Evolutionary conservation across 2,113 vertebrate genomes (phyloP), one percentile per base, ranked within the genome.

Genomic region (Natator depressus): DNA sequence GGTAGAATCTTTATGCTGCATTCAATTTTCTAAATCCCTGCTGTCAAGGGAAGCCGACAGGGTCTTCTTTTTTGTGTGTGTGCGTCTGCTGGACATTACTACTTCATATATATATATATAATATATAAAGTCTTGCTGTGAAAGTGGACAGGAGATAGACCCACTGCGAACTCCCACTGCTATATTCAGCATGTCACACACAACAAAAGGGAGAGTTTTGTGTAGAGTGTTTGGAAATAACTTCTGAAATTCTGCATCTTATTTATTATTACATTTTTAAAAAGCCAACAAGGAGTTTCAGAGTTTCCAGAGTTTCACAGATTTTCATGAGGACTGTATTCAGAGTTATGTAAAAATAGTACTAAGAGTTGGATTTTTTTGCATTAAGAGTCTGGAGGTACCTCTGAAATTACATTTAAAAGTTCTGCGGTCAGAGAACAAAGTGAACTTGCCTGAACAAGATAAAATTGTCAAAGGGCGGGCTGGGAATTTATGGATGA

Each of bases 181-280:
- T 82, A 50, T 27, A 89, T 54, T 59, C 38, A 92, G 76, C 49
- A 62, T 47, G 92, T 17, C 46, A n/a, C 20, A 22, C 22, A 50
- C 31, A 79, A 27, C 12, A 51, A 1, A 24, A 42, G 19, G 76
- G 38, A 89, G 2, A 47, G 2, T 87, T 94, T 84, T 75, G 8
- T 85, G 78, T 89, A 25, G 69, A 80, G 14, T 78, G 84, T 38
- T 55, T 83, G 76, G 85, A 93, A 94, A 90, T 85, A 89, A 82
- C 57, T 83, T 79, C 38, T 85, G 42, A 62, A 89, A 80, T 53
- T 31, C 49, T 29, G 57, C 50, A 19, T 93, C 46, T 19, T 0
- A 1, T 72, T 82, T 82, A 69, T 35, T 76, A 75, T 57, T 57
- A 27, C 1, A 31, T 89, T 92, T 89, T 87, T 96, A 90, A 75